Base-by-base conservation (phyloP, 2,888 invertebrate genomes). In the Clistopyga incitator region DNA sequence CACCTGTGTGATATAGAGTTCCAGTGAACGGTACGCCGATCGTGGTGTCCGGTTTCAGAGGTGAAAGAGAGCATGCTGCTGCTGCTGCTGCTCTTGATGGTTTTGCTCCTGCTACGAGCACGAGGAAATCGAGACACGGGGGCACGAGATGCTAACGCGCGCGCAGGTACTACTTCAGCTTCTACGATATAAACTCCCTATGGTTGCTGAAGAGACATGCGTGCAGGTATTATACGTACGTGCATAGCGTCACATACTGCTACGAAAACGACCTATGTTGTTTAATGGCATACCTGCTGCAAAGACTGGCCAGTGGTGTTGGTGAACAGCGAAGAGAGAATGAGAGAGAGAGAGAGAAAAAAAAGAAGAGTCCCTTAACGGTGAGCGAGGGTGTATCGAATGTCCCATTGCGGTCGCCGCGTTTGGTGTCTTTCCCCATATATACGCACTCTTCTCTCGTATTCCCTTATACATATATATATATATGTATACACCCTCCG, bases 1-100 rank as follows among this genome's bases (percentile, higher is more conserved):
- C 61, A 74, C 86, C 92, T 92, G 93, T 92, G 92, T 90, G 91
- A 91, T 92, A 92, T 93, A 91, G 90, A 90, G 90, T 93, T 93
- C 91, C 91, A 90, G 90, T 87, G 68, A 84, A 84, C 83, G 83
- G 83, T 81, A 76, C 74, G 86, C 88, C 87, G 89, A 91, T 92
- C 90, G 89, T 78, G 89, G 90, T 92, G 88, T 92, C 91, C 84
- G 89, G 87, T 92, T 92, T 90, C 92, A 86, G 87, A 87, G 84
- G 76, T 71, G 82, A 82, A 82, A 84, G 82, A 80, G 78, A 81
- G 78, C 72, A 67, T 65, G 68, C 47, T 72, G 84, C 77, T 80
- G 83, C 71, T 75, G 13, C 74, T 84, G 83, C 67, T 79, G 79
- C 75, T 80, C 61, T 64, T 45, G 77, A 61, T 75, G 64, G 68